These are phyloP conservation scores for Sebastiscus tertius DNA, from an alignment of 2,797 vertebrate species.

Conservation along the genomic window DNA sequence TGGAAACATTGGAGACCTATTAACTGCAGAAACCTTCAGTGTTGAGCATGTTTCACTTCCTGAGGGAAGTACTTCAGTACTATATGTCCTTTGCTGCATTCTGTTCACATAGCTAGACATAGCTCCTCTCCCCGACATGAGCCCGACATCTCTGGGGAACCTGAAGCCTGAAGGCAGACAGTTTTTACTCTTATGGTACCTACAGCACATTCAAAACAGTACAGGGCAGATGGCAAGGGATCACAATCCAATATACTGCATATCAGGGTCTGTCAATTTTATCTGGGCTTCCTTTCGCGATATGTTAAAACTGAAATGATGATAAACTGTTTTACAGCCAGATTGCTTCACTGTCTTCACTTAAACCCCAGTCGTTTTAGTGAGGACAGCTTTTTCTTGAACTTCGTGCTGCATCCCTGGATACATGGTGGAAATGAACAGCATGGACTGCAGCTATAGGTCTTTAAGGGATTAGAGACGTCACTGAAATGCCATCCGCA, in stretches of 20 bases:
- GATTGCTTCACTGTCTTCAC: not conserved
- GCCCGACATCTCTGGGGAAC: conserved; percentile 25
- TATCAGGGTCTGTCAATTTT: not conserved
- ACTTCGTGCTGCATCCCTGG: not conserved
- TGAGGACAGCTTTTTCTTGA: not conserved
- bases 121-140: not conserved
- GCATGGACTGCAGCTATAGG: not conserved
- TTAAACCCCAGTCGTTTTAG: not conserved
- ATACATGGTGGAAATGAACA: not conserved
- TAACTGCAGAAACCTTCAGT: not conserved
- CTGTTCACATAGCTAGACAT: not conserved
- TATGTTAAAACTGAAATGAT: not conserved
- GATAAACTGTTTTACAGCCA: not conserved
- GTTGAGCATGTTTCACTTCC: conserved; percentile 2
- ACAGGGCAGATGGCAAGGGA: conserved; percentile 13
- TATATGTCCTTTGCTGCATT: conserved; percentile 24
- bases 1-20: not conserved
- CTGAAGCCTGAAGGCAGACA: not conserved
- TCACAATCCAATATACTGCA: conserved; percentile 21
- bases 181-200: conserved; percentile 9
- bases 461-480: conserved; percentile 12
- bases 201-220: conserved; percentile 12
- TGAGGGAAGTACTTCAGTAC: not conserved
- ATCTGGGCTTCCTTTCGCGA: conserved; percentile 10
- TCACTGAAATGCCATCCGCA: conserved; percentile 4